Evolutionary conservation across 1,140 invertebrate genomes (phyloP), one percentile per base, ranked within the genome.

Genomic region (Ips nitidus): DNA sequence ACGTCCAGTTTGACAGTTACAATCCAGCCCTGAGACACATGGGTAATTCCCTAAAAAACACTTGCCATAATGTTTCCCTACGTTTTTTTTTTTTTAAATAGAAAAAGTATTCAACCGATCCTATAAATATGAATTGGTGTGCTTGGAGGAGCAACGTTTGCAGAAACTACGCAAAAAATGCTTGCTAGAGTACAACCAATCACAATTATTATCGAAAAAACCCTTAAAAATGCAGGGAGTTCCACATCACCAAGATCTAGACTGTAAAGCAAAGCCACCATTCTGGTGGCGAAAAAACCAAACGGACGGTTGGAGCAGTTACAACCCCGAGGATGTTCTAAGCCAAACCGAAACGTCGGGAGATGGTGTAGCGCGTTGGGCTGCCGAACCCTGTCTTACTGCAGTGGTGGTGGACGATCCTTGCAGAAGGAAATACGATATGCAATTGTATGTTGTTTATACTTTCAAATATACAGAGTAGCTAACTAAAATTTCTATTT

Each of bases 31-130:
- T 70, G 52, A 72, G 69, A 64, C 61, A 73, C 43, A 71, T 66
- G 59, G 70, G 75, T 77, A 64, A 63, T 69, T 58, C 52, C n/a
- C 6, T 4, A 62, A 52, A 3, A 2, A 22, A 22, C 0, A 22
- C 22, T 22, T 22, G 22, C 22, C 22, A 22, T 22, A 22, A 22
- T 22, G 22, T 22, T 22, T 22, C 22, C 22, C 0, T 22, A 22
- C 0, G 1, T 8, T 62, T 41, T 6, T 4, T 7, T 39, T 4
- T 41, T 3, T 39, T 37, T 64, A 39, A 52, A 64, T 52, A 85
- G 84, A 78, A 71, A 79, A 79, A 42, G 79, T 84, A 3, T 84
- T 84, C 74, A 82, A 83, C 50, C 79, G 82, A 38, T 83, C 84
- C 1, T 74, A 73, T 53, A 70, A 82, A 63, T 84, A 81, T 55